Evolutionary conservation across 2,888 invertebrate species (phyloP).

Genomic region (Melieria omissa): DNA sequence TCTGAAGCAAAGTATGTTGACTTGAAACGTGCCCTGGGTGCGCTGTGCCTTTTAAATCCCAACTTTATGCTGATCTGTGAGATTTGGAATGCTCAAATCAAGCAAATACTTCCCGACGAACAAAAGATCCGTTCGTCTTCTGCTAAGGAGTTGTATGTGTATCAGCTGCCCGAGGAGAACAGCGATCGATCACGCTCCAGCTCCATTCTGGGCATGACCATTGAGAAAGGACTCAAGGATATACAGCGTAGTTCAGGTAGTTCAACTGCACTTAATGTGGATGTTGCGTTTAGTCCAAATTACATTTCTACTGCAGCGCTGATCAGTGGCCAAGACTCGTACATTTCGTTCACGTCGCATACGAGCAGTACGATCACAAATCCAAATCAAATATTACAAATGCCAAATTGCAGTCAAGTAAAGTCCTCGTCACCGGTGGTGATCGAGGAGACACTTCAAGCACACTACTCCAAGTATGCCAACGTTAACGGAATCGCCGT

Average conservation of each 20-base stretch:
- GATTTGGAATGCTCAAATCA: conserved; percentile 77
- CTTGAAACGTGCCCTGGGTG: conserved; percentile 77
- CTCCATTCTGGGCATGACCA: conserved; percentile 62
- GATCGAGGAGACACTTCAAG: neutral
- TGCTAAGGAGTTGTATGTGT: conserved; percentile 74
- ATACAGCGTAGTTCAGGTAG: conserved; percentile 66
- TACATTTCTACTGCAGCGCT: conserved; percentile 44
- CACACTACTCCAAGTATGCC: neutral
- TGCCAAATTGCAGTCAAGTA: neutral
- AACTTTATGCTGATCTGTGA: conserved; percentile 78
- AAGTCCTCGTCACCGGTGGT: neutral
- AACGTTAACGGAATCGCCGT: neutral
- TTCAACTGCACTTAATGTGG: neutral
- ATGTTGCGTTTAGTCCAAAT: neutral
- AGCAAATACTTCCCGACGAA: conserved; percentile 70
- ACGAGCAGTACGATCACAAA: neutral
- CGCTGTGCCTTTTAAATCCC: conserved; percentile 72
- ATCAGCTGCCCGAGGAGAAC: conserved; percentile 73
- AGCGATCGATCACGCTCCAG: conserved; percentile 60
- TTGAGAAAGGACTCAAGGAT: conserved; percentile 66
- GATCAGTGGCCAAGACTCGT: conserved; percentile 54
- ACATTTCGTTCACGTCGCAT: conserved; percentile 51
- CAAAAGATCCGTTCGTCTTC: conserved; percentile 68
- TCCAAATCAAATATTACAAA: conserved; percentile 15
- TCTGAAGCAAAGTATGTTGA: conserved; percentile 84